These are phyloP conservation scores for Campylomormyrus numenius DNA, from an alignment of 2,113 vertebrate genomes.

Conservation along the genomic window DNA sequence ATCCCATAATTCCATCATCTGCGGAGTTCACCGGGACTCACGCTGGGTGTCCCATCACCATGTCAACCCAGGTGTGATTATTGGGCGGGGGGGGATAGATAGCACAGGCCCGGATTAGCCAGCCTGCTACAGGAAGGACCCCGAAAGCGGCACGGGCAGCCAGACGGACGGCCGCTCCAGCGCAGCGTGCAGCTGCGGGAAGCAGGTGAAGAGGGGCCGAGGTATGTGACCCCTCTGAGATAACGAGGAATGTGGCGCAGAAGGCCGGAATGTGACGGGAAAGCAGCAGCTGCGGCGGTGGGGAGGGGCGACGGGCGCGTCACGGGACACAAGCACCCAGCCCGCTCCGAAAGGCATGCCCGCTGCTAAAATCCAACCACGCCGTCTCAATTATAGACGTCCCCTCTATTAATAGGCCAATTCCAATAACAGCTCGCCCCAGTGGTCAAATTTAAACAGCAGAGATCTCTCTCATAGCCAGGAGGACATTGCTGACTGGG, in stretches of 20 bases:
- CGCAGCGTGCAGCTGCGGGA: neutral
- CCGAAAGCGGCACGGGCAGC: neutral
- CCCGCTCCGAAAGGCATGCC: slow-evolving; percentile 7
- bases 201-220: slow-evolving; percentile 24
- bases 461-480: slow-evolving; percentile 48
- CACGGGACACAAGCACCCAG: neutral
- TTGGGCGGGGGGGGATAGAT: neutral
- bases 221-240: slow-evolving; percentile 52
- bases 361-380: slow-evolving; percentile 50
- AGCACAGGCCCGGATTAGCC: neutral
- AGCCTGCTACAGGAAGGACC: neutral
- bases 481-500: neutral
- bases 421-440: slow-evolving; percentile 54
- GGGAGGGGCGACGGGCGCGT: neutral
- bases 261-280: slow-evolving; percentile 64
- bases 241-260: slow-evolving; percentile 58
- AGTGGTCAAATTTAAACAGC: slow-evolving; percentile 46
- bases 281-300: slow-evolving; percentile 52
- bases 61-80: neutral
- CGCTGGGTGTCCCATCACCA: neutral
- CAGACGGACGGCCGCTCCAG: neutral
- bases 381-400: slow-evolving; percentile 53
- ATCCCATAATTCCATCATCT: neutral
- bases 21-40: neutral
- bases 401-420: slow-evolving; percentile 58